These are phyloP conservation scores for Clupea harengus DNA, from an alignment of 2,113 vertebrate species.

Conservation along the genomic window DNA sequence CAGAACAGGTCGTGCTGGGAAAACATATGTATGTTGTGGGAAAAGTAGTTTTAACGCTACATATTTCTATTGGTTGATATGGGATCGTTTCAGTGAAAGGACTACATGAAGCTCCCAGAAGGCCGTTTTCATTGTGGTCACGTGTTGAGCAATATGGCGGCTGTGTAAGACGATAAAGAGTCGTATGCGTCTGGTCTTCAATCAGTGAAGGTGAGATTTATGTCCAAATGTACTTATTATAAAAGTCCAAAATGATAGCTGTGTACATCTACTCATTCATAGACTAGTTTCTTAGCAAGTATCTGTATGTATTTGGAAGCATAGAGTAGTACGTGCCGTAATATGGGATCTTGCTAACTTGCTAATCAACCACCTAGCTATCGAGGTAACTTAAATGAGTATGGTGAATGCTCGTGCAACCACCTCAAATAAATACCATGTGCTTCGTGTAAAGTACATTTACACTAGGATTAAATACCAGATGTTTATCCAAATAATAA, in stretches of 20 bases:
- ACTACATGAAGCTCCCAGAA: conserved; percentile 65
- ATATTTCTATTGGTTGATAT: background rate
- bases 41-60: conserved; percentile 45
- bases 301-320: background rate
- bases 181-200: conserved; percentile 35
- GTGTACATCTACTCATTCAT: background rate
- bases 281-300: background rate
- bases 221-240: background rate
- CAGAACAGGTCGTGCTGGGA: background rate
- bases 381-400: background rate
- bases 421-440: background rate
- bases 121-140: background rate
- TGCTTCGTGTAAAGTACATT: background rate
- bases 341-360: background rate
- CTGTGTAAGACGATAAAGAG: conserved; percentile 60
- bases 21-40: conserved; percentile 29
- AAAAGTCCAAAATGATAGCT: background rate
- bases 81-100: background rate
- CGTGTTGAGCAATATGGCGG: conserved; percentile 55
- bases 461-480: background rate
- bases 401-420: background rate
- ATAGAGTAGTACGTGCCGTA: background rate
- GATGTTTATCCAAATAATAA: background rate
- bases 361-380: conserved; percentile 14
- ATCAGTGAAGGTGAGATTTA: conserved; percentile 27